These are phyloP conservation scores for Chromoteleia sp. DNA, from an alignment of 2,888 invertebrate genomes.

Conservation along the genomic window DNA sequence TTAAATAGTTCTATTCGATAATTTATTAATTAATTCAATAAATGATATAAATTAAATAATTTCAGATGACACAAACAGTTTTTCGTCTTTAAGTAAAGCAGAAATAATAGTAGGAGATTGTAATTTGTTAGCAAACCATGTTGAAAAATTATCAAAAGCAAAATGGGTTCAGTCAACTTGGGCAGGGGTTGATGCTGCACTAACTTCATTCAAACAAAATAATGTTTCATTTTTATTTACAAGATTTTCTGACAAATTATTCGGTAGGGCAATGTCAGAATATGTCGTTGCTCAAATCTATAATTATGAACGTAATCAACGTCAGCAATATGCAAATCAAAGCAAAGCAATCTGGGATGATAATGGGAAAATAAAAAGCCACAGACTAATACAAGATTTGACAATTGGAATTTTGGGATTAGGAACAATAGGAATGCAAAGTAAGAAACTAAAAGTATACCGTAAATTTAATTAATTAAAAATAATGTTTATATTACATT, in stretches of 20 bases:
- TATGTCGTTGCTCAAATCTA: slow-evolving; percentile 85
- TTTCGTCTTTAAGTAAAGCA: slow-evolving; percentile 69
- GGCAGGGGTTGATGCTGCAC: slow-evolving; percentile 84
- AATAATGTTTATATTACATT: too few relatives aligned
- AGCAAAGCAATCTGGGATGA: slow-evolving; percentile 78
- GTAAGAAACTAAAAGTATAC: slow-evolving; percentile 76
- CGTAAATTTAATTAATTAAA: background rate
- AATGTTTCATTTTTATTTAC: slow-evolving; percentile 80
- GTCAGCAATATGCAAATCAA: slow-evolving; percentile 82
- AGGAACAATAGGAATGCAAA: slow-evolving; percentile 86
- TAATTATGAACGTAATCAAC: slow-evolving; percentile 84
- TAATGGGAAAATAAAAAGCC: slow-evolving; percentile 78
- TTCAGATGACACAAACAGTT: slow-evolving; percentile 24
- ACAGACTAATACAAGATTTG: slow-evolving; percentile 82
- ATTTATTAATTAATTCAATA: background rate
- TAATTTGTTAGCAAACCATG: slow-evolving; percentile 81
- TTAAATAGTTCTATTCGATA: too few relatives aligned
- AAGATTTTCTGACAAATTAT: slow-evolving; percentile 84
- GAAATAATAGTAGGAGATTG: slow-evolving; percentile 84
- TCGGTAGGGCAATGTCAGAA: slow-evolving; percentile 85
- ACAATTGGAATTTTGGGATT: slow-evolving; percentile 86
- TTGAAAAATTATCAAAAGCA: slow-evolving; percentile 81
- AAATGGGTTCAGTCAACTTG: slow-evolving; percentile 85
- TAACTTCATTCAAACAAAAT: slow-evolving; percentile 75
- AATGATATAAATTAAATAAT: slow-evolving; percentile 4